Evolutionary conservation across 2,888 invertebrate genomes (phyloP).

Genomic region (Pachymerium ferrugineum): DNA sequence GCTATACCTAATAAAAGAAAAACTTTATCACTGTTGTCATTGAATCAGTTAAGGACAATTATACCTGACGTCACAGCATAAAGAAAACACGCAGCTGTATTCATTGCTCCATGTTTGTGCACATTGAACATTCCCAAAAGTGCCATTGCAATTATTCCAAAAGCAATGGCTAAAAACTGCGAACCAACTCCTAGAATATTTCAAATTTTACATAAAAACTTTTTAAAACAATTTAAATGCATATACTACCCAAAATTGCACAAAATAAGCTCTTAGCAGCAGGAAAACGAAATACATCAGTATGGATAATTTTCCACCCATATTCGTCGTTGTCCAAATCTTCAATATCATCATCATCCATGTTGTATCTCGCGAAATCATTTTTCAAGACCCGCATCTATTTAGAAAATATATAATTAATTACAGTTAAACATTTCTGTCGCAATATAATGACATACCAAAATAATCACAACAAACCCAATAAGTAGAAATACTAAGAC

Average conservation of each 20-base stretch:
- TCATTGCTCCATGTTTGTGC: slow-evolving; percentile 51
- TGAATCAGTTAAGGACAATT: not conserved
- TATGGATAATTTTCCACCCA: slow-evolving; percentile 53
- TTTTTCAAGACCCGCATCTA: slow-evolving; percentile 51
- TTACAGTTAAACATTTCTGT: not conserved
- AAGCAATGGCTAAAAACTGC: slow-evolving; percentile 51
- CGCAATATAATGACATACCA: slow-evolving; percentile 45
- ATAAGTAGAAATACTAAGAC: slow-evolving; percentile 52
- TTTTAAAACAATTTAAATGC: not conserved
- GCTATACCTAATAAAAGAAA: slow-evolving; percentile 47
- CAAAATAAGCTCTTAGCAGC: slow-evolving; percentile 50
- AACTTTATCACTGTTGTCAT: not conserved
- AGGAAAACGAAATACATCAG: slow-evolving; percentile 52
- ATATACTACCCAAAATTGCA: slow-evolving; percentile 49
- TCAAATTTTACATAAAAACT: no score
- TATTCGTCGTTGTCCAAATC: slow-evolving; percentile 51
- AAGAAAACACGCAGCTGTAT: slow-evolving; percentile 49
- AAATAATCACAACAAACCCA: slow-evolving; percentile 52
- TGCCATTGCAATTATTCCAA: slow-evolving; percentile 51
- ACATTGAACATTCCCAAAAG: slow-evolving; percentile 51
- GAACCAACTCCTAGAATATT: slow-evolving; percentile 50
- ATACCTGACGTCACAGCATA: slow-evolving; percentile 51
- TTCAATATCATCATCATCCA: slow-evolving; percentile 46
- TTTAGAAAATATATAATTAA: not conserved
- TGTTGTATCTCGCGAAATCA: slow-evolving; percentile 52